Evolutionary conservation across 2,888 invertebrate species (phyloP).

Genomic region (Platynereis dumerilii): DNA sequence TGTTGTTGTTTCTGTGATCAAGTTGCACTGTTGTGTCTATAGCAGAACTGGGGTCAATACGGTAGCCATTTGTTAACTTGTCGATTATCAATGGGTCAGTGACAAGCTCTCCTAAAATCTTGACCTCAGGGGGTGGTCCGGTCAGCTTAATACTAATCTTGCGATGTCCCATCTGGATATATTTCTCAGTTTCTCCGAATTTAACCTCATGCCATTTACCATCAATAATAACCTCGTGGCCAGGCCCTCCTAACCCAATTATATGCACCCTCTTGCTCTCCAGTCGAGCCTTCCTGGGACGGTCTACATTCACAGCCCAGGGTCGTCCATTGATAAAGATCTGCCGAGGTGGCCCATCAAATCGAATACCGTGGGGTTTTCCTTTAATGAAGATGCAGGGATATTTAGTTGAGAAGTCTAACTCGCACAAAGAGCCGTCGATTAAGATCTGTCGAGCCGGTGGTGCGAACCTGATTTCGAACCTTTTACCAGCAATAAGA

Average conservation of each 20-base stretch:
- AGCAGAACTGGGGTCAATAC: conserved; percentile 14
- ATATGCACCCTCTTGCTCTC: conserved; percentile 49
- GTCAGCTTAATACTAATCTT: conserved; percentile 77
- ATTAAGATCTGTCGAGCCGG: conserved; percentile 93
- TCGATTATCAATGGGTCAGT: neutral
- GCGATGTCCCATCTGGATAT: conserved; percentile 80
- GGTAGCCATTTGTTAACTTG: conserved; percentile 4
- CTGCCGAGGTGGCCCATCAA: conserved; percentile 92
- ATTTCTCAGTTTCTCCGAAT: conserved; percentile 87
- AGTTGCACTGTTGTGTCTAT: neutral
- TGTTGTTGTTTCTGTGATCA: too few species aligned
- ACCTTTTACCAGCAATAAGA: conserved; percentile 77
- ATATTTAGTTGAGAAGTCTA: conserved; percentile 49
- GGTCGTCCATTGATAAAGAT: conserved; percentile 86
- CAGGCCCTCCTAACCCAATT: conserved; percentile 61
- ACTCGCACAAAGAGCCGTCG: conserved; percentile 55
- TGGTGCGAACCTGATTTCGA: conserved; percentile 79
- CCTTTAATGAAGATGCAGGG: conserved; percentile 63
- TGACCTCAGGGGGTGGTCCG: conserved; percentile 92
- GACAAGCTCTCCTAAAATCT: conserved; percentile 68
- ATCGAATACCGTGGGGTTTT: conserved; percentile 72
- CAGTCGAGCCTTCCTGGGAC: conserved; percentile 65
- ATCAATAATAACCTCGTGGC: conserved; percentile 61
- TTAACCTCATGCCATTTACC: conserved; percentile 75
- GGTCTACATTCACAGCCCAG: conserved; percentile 57